Base-by-base conservation (phyloP, 2,113 vertebrate species). In the Salminus brasiliensis region DNA sequence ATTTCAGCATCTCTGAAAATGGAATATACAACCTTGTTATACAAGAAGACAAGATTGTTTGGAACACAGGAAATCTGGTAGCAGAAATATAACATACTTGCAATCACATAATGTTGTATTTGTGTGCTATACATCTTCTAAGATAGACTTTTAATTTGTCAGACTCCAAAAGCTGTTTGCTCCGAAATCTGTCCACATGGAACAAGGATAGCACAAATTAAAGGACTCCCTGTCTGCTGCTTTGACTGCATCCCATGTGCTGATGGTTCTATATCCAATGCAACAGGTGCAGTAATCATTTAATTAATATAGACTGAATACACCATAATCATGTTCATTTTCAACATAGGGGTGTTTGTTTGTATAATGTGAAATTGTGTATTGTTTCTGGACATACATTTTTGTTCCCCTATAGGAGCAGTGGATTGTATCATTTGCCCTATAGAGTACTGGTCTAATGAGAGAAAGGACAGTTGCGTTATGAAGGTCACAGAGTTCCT, bases 151-250 rank as follows among this genome's bases (percentile, higher is more conserved):
- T 52, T 25, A 43, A 49, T 21, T 5, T 16, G 0, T 74, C 77
- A 94, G 92, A 86, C 90, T 5, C 93, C 93, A 0, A 81, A 63
- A 75, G 88, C 91, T 0, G 78, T 92, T 10, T 93, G 93, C 67
- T 88, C 92, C 34, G 76, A 85, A 27, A 71, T 84, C 65, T 94
- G 93, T 69, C 88, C 87, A 34, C 36, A 30, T 9, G 93, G 93
- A 76, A 90, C 90, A 18, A 89, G 93, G 18, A 93, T 87, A 88
- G 93, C 91, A 53, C 87, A 85, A 76, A 91, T 91, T 39, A 88
- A 91, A 85, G 85, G 86, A 52, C 68, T 41, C 0, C 82, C 87
- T 4, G 27, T 57, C 43, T 89, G 87, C 74, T 89, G 88, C 30
- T 89, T 89, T 76, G 88, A 89, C 72, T 89, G 88, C 52, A 75